Conservation (phyloP, 1,140 invertebrate genomes). For the Chrysopa pallens region DNA sequence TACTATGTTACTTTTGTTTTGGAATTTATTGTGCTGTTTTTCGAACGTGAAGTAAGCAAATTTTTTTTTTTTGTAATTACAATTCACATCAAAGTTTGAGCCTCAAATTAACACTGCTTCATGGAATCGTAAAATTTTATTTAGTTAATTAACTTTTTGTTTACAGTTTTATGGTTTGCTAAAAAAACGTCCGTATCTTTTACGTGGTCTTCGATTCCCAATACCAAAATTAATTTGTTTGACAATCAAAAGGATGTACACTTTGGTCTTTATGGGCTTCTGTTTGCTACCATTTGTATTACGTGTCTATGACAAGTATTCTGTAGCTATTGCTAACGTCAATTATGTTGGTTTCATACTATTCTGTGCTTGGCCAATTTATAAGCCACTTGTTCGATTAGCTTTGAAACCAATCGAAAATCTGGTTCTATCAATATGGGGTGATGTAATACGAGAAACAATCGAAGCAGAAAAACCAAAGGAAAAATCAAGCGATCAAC, state of each 20-base stretch:
- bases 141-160: conserved; percentile 1
- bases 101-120: too few species aligned
- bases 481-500: too few species aligned
- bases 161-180: background rate
- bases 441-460: too few species aligned
- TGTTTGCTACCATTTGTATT: conserved; percentile 63
- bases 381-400: conserved; percentile 17
- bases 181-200: conserved; percentile 1
- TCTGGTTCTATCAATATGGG: too few species aligned
- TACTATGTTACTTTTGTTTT: conserved; percentile 86
- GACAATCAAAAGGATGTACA: conserved; percentile 52
- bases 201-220: background rate
- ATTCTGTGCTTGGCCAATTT: conserved; percentile 39
- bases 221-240: too few species aligned
- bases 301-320: conserved; percentile 47
- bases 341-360: conserved; percentile 44
- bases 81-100: too few species aligned
- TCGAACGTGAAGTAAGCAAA: conserved; percentile 67
- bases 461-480: too few species aligned
- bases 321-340: conserved; percentile 33
- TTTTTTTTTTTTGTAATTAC: too few species aligned
- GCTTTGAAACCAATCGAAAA: too few species aligned
- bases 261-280: conserved; percentile 71
- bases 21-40: conserved; percentile 75
- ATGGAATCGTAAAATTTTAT: too few species aligned